A percentile compares a stretch with the other conserved stretches of the same genome.
phyloP scores from a whole-genome alignment of 2,113 vertebrate genomes.

The Panthera tigris region DNA sequence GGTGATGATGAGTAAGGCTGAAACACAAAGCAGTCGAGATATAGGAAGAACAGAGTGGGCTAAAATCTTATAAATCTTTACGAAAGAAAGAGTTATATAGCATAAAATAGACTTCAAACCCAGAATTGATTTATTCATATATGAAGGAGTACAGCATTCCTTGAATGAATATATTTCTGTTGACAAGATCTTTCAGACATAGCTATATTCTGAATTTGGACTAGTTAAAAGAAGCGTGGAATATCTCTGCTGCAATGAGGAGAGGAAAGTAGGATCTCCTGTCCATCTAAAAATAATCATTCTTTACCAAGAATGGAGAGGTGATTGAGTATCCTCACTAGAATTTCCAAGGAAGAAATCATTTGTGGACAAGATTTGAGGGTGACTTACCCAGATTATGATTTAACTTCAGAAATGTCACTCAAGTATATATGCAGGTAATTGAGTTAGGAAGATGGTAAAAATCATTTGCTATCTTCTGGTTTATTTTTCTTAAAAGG shows the following conservation, averaged over 20 bases:
- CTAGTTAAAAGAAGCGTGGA: slow-evolving; percentile 18
- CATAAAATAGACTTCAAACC: background rate
- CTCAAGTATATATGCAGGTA: background rate
- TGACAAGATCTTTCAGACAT: background rate
- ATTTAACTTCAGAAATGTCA: background rate
- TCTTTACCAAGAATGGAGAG: background rate
- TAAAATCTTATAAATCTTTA: slow-evolving; percentile 8
- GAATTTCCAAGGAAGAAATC: background rate
- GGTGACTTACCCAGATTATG: background rate
- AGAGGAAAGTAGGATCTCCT: background rate
- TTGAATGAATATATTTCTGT: slow-evolving; percentile 41
- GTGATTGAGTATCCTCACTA: background rate
- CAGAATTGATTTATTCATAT: background rate
- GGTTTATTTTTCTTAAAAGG: background rate
- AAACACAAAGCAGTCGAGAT: background rate
- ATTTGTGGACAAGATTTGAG: background rate
- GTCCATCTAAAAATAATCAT: slow-evolving; percentile 37
- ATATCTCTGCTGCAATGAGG: background rate
- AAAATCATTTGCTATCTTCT: background rate
- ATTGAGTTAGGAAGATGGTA: background rate
- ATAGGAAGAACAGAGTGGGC: background rate
- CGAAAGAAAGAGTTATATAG: background rate
- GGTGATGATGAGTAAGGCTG: background rate
- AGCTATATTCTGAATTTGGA: slow-evolving; percentile 5
- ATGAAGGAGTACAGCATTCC: background rate